These are phyloP conservation scores for Lanius ludovicianus DNA, from an alignment of 2,113 vertebrate genomes.

Conservation along the genomic window DNA sequence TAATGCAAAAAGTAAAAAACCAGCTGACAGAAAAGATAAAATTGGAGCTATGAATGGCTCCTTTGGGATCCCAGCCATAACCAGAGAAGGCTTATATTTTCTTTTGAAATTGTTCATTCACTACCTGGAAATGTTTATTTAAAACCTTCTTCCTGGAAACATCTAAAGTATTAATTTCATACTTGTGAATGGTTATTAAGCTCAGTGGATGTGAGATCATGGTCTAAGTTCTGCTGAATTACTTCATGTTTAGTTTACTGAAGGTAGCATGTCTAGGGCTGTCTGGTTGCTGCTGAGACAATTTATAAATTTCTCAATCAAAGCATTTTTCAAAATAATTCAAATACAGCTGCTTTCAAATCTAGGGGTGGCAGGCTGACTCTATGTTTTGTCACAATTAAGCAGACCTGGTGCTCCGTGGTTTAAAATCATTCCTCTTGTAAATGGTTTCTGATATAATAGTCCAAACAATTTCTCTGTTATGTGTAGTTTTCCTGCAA, in stretches of 20 bases:
- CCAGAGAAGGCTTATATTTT: not conserved
- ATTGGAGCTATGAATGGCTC: not conserved
- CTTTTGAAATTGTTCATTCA: not conserved
- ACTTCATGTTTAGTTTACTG: not conserved
- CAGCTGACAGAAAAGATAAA: not conserved
- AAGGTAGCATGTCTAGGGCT: not conserved
- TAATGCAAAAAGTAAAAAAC: not conserved
- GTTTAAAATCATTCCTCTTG: not conserved
- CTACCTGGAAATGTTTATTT: not conserved
- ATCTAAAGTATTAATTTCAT: not conserved
- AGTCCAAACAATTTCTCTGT: not conserved
- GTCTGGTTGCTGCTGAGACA: not conserved
- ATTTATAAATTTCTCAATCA: not conserved
- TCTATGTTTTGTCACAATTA: not conserved
- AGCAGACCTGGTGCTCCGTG: accelerated
- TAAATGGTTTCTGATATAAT: not conserved
- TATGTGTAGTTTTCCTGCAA: not conserved
- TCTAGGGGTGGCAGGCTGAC: not conserved
- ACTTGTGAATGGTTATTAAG: not conserved
- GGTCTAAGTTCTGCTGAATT: not conserved
- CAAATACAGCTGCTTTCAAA: not conserved
- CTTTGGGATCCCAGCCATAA: not conserved
- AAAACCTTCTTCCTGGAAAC: not conserved
- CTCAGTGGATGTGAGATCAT: not conserved
- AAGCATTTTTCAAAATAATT: not conserved